These are phyloP conservation scores for Schizopygopsis pylzovi DNA, from an alignment of 2,797 vertebrate genomes.

Conservation along the genomic window DNA sequence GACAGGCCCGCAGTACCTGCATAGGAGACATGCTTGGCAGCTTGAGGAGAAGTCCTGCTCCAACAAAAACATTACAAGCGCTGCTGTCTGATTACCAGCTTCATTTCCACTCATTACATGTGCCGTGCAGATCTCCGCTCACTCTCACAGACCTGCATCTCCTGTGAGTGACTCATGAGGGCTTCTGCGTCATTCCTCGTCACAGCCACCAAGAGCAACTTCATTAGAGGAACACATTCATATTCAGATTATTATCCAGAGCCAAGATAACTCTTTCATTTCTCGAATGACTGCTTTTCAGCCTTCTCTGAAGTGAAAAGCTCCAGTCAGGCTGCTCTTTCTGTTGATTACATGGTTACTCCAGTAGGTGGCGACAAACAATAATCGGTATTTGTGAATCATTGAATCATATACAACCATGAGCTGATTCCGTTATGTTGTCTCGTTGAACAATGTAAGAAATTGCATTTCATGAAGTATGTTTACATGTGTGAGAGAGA, in stretches of 20 bases:
- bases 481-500: no score
- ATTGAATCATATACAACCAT: no score
- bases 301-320: not conserved
- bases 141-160: conserved; percentile 23
- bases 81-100: not conserved
- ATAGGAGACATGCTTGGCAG: no score
- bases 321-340: not conserved
- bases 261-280: not conserved
- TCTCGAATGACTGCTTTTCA: not conserved
- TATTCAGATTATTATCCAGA: conserved; percentile 48
- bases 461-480: not conserved
- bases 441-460: no score
- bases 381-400: not conserved
- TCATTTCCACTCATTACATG: conserved; percentile 35
- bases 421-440: no score
- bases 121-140: not conserved
- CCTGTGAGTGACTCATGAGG: conserved; percentile 24
- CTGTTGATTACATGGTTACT: not conserved
- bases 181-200: conserved; percentile 47
- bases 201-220: conserved; percentile 33
- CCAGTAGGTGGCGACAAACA: not conserved
- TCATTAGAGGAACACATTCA: conserved; percentile 26
- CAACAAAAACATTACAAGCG: conserved; percentile 32
- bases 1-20: no score
- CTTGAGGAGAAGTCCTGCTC: conserved; percentile 14